Base-by-base conservation (phyloP, 35 echinoderm and acorn worm genomes). In the Anneissia japonica region DNA sequence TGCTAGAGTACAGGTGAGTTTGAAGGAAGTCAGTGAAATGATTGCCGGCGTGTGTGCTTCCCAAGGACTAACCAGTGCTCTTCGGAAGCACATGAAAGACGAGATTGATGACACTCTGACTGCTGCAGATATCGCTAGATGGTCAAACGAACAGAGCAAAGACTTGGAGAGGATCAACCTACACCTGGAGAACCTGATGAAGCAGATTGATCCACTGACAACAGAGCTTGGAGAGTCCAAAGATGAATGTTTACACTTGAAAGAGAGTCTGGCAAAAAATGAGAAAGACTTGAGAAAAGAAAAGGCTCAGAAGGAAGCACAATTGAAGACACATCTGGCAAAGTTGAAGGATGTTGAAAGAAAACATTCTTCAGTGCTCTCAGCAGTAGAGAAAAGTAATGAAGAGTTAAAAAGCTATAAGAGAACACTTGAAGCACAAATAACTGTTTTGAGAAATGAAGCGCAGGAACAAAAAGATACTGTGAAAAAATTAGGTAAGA, bases 321-420 rank as follows among this genome's bases (percentile, higher is more conserved):
- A 84, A 64, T 38, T 90, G 11, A 89, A 80, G 29, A 88, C 93
- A 74, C 84, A 90, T 88, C 81, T 88, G 72, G 82, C 46, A 9
- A 93, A 91, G 55, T 37, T 97, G 72, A 97, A 97, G 73, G 88
- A 97, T 21, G 85, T 97, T 35, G 91, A 97, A 51, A 85, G 83
- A 74, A 75, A 90, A 46, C 95, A 97, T 75, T 75, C 82, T 0
- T 88, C 93, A 35, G 88, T 86, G 29, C 36, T 97, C 33, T 46
- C 86, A 38, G 88, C 93, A 40, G 90, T 97, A 2, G 84, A 97
- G 46, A 87, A 88, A 38, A 97, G 83, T 36, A 88, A 85, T 21
- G 91, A 97, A 9, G 95, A 97, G 7, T 34, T 87, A 9, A 56
- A 74, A 37, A 89, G 79, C 39, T 86, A 88, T 2, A 97, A 91